phyloP scores from a whole-genome alignment of 2,113 vertebrate species.

The Leucoraja erinaceus region DNA sequence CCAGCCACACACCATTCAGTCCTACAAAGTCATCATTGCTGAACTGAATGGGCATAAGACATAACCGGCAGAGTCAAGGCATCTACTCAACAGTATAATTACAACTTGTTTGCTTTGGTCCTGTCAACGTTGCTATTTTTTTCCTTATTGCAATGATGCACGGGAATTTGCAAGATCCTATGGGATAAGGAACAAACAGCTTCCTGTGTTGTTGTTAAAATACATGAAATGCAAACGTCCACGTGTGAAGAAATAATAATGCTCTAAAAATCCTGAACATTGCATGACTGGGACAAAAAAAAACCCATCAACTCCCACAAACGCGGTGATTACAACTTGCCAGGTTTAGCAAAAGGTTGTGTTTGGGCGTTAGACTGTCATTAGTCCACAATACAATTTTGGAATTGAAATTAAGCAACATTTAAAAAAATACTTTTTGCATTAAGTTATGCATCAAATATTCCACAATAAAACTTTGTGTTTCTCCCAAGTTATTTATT shows the following conservation, averaged over 20 bases:
- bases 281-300: background rate
- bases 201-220: background rate
- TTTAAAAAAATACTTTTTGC: background rate
- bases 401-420: background rate
- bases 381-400: no score
- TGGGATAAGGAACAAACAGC: background rate
- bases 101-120: background rate
- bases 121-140: background rate
- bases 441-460: background rate
- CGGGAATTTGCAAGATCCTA: background rate
- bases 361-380: no score
- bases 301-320: no score
- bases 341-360: background rate
- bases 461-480: background rate
- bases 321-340: background rate
- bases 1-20: background rate
- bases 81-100: background rate
- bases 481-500: background rate
- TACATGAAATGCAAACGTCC: background rate
- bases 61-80: conserved; percentile 9
- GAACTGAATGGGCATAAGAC: background rate
- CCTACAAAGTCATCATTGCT: background rate
- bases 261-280: background rate
- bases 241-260: background rate
- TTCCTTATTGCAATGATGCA: background rate